Evolutionary conservation across 2,113 vertebrate species (phyloP), one percentile per base, ranked within the genome.

Genomic region (Trichechus manatus): DNA sequence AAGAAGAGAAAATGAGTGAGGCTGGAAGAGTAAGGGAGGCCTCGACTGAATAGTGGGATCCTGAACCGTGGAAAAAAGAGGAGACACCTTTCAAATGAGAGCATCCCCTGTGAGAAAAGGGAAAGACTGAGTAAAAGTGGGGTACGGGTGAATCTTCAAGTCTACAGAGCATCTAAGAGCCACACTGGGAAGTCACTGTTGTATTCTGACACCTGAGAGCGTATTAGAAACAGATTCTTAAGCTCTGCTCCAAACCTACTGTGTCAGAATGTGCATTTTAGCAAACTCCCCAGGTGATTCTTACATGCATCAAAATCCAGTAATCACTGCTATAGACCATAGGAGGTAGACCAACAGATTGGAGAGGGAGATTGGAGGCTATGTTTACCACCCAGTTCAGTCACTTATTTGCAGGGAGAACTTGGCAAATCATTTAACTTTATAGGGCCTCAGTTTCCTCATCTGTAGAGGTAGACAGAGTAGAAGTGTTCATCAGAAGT

Each of bases 241-340:
- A 25, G 15, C 23, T 25, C 22, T 31, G n/a, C 17, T 59, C 15
- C 10, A 66, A 17, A 50, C 10, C 22, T 39, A 23, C 1, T 31
- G 19, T 56, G 63, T 63, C 9, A 4, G 22, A 82, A 36, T 6
- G 19, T 59, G 25, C 44, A 39, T 50, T 39, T 47, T 27, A n/a
- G 23, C 31, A 80, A 42, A 17, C 20, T 22, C 31, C 63, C 1
- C 42, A 36, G 8, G 27, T n/a, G 36, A 39, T 39, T 29, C 22
- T 42, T 11, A 15, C 8, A 11, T 6, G 1, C 3, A 19, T 10
- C 42, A 3, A 59, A 31, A 25, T 44, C 44, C 33, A 29, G 1
- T 11, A n/a, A 68, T 4, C 8, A n/a, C 6, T 0, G 5, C 23
- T 13, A 3, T 2, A 59, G 13, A 56, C 11, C 13, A 42, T 0